Base-by-base conservation (phyloP, 2,888 invertebrate genomes). In the Cheilosia variabilis region DNA sequence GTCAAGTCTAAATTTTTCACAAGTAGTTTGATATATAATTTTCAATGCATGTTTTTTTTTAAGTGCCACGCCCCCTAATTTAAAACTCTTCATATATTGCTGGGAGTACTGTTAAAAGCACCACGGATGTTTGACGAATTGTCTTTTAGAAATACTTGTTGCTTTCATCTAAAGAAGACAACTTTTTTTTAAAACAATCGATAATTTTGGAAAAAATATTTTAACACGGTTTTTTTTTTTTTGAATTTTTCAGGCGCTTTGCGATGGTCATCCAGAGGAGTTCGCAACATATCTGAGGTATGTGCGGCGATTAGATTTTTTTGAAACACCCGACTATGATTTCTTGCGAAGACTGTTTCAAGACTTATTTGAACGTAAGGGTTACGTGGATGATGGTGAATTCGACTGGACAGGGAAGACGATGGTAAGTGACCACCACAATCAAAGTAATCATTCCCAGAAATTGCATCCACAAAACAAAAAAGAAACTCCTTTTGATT, bases 291-390 rank as follows among this genome's bases (percentile, higher is more conserved):
- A 99, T 93, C 94, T 99, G 90, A 96, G 98, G 91, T 99, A 99
- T 94, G 99, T 99, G 87, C 95, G 97, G 90, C 95, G 98, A 92
- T 94, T 99, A 93, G 99, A 99, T 94, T 99, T 99, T 94, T 99
- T 99, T 94, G 99, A 99, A 94, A 98, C 98, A 89, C 99, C 99
- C 81, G 99, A 99, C 94, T 99, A 99, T 94, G 98, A 99, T 93
- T 99, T 99, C 94, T 95, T 99, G 93, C 95, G 98, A 91, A 97
- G 97, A 93, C 95, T 98, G 93, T 99, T 99, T 94, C 96, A 96
- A 93, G 97, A 97, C 93, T 95, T 98, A 91, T 97, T 97, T 93
- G 97, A 97, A 90, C 95, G 96, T 89, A 95, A 96, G 93, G 96
- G 97, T 88, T 97, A 96, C 93, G 94, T 95, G 89, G 96, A 97